Evolutionary conservation across 2,113 vertebrate species (phyloP), one percentile per base, ranked within the genome.

Genomic region (Potamarius usumacintae): DNA sequence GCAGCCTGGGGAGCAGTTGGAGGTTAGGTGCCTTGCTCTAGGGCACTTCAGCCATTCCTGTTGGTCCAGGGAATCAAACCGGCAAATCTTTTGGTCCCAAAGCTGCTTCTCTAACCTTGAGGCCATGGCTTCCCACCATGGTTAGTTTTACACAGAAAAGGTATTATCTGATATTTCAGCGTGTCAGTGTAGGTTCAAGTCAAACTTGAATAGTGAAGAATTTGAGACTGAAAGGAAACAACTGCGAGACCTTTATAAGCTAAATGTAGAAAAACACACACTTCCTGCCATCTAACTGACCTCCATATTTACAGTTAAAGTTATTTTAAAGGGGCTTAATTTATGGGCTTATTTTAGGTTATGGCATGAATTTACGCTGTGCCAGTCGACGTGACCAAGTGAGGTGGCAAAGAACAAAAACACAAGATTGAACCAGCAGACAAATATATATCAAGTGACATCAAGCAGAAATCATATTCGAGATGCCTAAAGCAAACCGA

Each of bases 141-240:
- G 20, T 76, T 83, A 48, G 89, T 86, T 83, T 48, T 90, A 82
- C 65, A 76, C 34, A 83, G 67, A 22, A 83, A 88, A 88, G 50
- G 77, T 84, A 89, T 89, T 88, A 89, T 81, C 86, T 86, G 80
- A 80, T 86, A 83, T 86, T 83, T 30, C 62, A 72, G 27, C 79
- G 87, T 52, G 62, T 7, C 20, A n/a, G 7, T 76, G 60, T 14
- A 34, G 30, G 18, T 63, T 65, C 27, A 2, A 58, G 60, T 86
- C 71, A 80, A 78, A 84, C 27, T 55, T 63, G 48, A 17, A 60
- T 20, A 78, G 30, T 53, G 34, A 17, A 50, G 25, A 83, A 30
- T 77, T 55, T 17, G 42, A 82, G 53, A 63, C 71, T 15, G 69
- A 76, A 65, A 65, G 22, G n/a, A 82, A 63, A 34, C 53, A n/a